A percentile compares a stretch with the other conserved stretches of the same genome.
Evolutionary conservation across 2,113 vertebrate genomes (phyloP).

Genomic region (Aspidoscelis tigris): DNA sequence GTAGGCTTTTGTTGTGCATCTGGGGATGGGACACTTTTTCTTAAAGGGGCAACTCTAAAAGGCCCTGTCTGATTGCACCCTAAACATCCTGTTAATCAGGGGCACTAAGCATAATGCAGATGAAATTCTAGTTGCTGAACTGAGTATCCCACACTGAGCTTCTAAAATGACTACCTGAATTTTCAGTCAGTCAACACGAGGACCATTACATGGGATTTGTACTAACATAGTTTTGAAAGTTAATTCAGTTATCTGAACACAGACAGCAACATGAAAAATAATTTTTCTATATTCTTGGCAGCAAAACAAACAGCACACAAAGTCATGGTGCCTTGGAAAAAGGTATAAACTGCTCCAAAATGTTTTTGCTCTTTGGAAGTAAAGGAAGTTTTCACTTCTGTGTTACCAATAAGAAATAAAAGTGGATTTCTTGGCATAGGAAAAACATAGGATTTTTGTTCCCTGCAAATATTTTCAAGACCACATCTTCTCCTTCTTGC

Average conservation of each 20-base stretch:
- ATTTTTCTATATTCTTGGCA: constrained; percentile 58
- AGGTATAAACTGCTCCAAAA: constrained; percentile 35
- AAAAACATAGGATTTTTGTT: constrained; percentile 34
- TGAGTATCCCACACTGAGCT: constrained; percentile 35
- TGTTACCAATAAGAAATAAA: constrained; percentile 8
- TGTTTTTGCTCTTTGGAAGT: constrained; percentile 53
- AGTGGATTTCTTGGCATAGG: constrained; percentile 44
- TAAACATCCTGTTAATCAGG: constrained; percentile 38
- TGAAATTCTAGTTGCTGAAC: constrained; percentile 24
- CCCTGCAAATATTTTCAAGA: not conserved
- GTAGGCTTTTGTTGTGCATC: no score
- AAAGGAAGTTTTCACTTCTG: constrained; percentile 42
- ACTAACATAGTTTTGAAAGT: constrained; percentile 43
- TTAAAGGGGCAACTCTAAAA: no score
- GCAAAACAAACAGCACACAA: constrained; percentile 58
- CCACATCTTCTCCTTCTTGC: constrained; percentile 45
- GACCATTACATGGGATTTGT: not conserved
- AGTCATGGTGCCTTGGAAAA: constrained; percentile 55
- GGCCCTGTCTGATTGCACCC: no score
- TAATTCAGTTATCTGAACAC: constrained; percentile 4
- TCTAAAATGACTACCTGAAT: constrained; percentile 25
- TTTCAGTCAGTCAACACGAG: constrained; percentile 4
- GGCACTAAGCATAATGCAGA: constrained; percentile 21
- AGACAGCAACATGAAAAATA: constrained; percentile 47
- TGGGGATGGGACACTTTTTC: no score